Base-by-base conservation (phyloP, 2,113 vertebrate species). In the Nesospiza acunhae region DNA sequence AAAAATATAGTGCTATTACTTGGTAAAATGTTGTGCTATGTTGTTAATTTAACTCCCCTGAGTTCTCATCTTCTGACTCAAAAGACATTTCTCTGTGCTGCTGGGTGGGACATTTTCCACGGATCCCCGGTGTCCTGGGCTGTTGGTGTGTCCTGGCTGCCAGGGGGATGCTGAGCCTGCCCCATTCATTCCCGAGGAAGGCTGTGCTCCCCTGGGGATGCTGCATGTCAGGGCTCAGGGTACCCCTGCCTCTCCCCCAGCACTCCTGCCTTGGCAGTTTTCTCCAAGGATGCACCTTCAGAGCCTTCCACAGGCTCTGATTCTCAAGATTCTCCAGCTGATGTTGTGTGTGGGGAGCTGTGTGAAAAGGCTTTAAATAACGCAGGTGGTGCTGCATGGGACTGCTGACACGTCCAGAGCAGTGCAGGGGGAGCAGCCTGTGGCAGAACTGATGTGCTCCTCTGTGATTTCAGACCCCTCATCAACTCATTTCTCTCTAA, bases 11-110 rank as follows among this genome's bases (percentile, higher is more conserved):
- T 88, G 96, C 97, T 96, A 96, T 97, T 96, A 95, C 97, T 97
- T 94, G 97, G 98, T 97, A 95, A 97, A 97, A 98, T 97, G 98
- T 97, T 98, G 97, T 97, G 95, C 97, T 97, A 72, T 88, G 96
- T 93, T 97, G 98, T 98, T 97, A 97, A 97, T 97, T 96, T 97
- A 95, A 94, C 92, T 97, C 97, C 96, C 97, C 89, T 89, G 97
- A 94, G 96, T 95, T 97, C 96, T 97, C 97, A 80, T 97, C 97
- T 95, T 83, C 91, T 53, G 95, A 81, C 93, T 97, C 96, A 75
- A 86, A 97, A 97, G 97, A 86, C 96, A 46, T 96, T 97, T 96
- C 55, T 90, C 80, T 27, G 3, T 84, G 97, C 98, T 97, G 91
- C 96, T 94, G 97, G 95, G 90, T 94, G 67, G 97, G 97, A 97